Base-by-base conservation (phyloP, 2,113 vertebrate species). In the Hippocampus mohnikei region DNA sequence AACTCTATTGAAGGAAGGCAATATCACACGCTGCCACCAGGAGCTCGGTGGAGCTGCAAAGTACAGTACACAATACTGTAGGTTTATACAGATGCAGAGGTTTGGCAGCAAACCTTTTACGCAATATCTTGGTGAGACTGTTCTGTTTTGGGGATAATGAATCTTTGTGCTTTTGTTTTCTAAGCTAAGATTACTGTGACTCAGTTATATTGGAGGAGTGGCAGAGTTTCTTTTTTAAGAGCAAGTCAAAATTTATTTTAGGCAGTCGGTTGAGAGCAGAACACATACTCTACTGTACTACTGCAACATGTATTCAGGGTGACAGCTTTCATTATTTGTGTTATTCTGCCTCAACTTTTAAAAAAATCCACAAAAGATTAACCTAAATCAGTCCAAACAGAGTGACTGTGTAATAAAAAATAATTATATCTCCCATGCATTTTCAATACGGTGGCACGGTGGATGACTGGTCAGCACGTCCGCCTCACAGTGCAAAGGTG, bases 21-120 rank as follows among this genome's bases (percentile, higher is more conserved):
- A 29, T 83, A 66, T 33, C 55, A 20, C 16, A 59, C 72, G 8
- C 46, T 46, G 52, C 89, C 91, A 90, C 90, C 82, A 88, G 91
- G 85, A 86, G 89, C 72, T 76, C 72, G 60, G 40, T 70, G 81
- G 76, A 80, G 76, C 82, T 82, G 69, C 59, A 29, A 50, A 76
- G 41, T 77, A 55, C 40, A 65, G 12, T 7, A 33, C 58, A 60
- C 58, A 18, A 77, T 70, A 61, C 53, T 67, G 74, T 27, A 3
- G 18, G 70, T 62, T 68, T 60, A 60, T 67, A 59, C 33, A 76
- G 20, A 46, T 25, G 46, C 12, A 33, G n/a, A 67, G 56, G 37
- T 77, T 73, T 75, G 50, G 23, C 70, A 60, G 12, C 15, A 66
- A 53, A 2, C 1, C 25, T 78, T 58, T 64, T 33, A 70, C 11